phyloP scores from a whole-genome alignment of 2,888 invertebrate species.

The Linyphia triangularis region DNA sequence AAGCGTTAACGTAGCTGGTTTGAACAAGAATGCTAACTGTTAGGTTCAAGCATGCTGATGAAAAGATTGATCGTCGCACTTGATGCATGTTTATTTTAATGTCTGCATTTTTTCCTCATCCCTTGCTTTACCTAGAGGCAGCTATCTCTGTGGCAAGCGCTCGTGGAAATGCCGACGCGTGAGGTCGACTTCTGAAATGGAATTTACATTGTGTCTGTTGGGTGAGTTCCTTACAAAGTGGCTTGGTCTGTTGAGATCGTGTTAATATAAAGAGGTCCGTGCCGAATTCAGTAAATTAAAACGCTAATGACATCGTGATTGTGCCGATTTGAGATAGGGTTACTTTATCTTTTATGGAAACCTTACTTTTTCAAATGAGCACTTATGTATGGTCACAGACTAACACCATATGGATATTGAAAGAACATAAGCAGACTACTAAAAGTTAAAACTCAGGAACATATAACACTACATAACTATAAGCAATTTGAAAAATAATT shows the following conservation, averaged over 20 bases:
- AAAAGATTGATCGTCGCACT: constrained; percentile 61
- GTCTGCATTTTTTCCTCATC: constrained; percentile 19
- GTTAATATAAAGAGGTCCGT: too few relatives aligned
- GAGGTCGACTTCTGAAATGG: constrained; percentile 35
- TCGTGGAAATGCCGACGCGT: constrained; percentile 37
- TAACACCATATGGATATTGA: too few relatives aligned
- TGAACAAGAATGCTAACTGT: constrained; percentile 62
- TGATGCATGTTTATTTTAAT: constrained; percentile 61
- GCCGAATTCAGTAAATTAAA: too few relatives aligned
- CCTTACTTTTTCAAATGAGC: too few relatives aligned
- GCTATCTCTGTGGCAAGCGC: background rate
- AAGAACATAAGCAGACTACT: too few relatives aligned
- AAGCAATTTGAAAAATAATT: too few relatives aligned
- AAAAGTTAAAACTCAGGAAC: too few relatives aligned
- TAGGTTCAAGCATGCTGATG: constrained; percentile 53
- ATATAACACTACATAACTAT: too few relatives aligned
- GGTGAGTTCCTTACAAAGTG: constrained; percentile 1
- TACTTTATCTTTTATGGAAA: too few relatives aligned
- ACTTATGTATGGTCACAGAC: too few relatives aligned
- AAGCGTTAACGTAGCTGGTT: constrained; percentile 37
- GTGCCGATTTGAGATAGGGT: too few relatives aligned
- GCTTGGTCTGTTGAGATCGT: background rate
- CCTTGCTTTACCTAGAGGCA: constrained; percentile 1
- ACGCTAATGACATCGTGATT: too few relatives aligned
- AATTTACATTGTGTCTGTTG: constrained; percentile 50